Conservation (phyloP, 2,113 vertebrate genomes). For the Canis aureus region DNA sequence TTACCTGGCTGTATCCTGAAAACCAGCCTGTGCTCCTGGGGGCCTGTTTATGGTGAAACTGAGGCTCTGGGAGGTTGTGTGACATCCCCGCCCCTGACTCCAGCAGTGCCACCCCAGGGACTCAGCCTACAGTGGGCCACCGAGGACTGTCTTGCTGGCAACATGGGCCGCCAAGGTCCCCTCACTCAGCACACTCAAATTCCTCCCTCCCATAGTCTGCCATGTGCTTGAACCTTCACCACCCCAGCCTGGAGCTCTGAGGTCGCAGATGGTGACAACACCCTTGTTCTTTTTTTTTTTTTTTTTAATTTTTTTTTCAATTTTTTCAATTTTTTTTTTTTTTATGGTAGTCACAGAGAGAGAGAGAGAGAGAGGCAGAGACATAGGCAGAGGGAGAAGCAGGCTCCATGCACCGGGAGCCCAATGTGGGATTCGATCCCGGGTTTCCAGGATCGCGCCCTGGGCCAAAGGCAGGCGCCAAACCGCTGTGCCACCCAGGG, state of each 20-base stretch:
- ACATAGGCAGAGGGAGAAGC: no score
- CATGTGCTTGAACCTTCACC: neutral
- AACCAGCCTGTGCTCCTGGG: rapidly evolving
- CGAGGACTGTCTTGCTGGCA: neutral
- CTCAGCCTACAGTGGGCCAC: neutral
- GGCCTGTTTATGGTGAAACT: rapidly evolving
- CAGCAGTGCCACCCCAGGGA: neutral
- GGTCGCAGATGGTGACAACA: neutral
- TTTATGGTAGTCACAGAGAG: no score
- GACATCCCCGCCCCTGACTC: rapidly evolving
- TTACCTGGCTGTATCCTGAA: no score
- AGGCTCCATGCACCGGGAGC: no score
- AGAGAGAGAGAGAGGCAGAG: no score
- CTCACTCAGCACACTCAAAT: neutral
- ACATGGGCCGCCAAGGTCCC: neutral
- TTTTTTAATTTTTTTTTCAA: no score
- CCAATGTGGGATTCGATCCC: no score
- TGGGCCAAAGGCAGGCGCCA: no score
- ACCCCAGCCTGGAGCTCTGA: neutral
- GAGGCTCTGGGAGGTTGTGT: neutral
- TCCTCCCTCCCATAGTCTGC: neutral
- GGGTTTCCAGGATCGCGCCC: no score
- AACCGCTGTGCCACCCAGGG: no score
- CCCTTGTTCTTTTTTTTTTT: neutral
- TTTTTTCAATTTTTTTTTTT: no score